Evolutionary conservation across 2,797 vertebrate species (phyloP).

Genomic region (Danio kyathit): DNA sequence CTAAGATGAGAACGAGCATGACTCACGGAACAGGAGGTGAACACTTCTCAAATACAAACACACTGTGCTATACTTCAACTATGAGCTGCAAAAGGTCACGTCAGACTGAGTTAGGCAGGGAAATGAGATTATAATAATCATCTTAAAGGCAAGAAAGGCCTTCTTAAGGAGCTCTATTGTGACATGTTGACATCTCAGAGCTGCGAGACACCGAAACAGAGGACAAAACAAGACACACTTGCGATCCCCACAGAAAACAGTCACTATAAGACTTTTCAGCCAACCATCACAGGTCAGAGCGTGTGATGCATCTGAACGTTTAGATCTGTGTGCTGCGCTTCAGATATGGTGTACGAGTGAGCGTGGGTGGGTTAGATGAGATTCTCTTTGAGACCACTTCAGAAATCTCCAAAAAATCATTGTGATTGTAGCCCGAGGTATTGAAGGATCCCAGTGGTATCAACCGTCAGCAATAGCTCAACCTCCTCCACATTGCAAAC

Average conservation of each 20-base stretch:
- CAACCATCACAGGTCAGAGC: conserved; percentile 73
- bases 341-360: conserved; percentile 59
- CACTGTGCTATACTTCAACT: conserved; percentile 21
- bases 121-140: conserved; percentile 52
- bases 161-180: conserved; percentile 18
- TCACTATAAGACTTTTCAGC: conserved; percentile 79
- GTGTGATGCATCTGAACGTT: conserved; percentile 4
- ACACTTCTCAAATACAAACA: conserved; percentile 18
- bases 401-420: conserved; percentile 43
- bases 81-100: conserved; percentile 46
- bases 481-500: conserved; percentile 9
- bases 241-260: conserved; percentile 77
- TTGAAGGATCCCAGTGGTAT: conserved; percentile 36
- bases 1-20: conserved; percentile 52
- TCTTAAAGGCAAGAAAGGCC: conserved; percentile 17
- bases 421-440: conserved; percentile 52
- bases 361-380: conserved; percentile 35
- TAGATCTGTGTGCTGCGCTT: conserved; percentile 53
- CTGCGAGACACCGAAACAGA: conserved; percentile 81
- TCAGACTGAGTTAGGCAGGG: conserved; percentile 19
- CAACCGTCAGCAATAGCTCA: neutral
- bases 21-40: conserved; percentile 22
- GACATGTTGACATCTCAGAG: conserved; percentile 64
- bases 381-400: conserved; percentile 21
- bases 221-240: conserved; percentile 73